These are phyloP conservation scores for Branchellion lobata DNA, from an alignment of 2,888 invertebrate species.

Conservation along the genomic window DNA sequence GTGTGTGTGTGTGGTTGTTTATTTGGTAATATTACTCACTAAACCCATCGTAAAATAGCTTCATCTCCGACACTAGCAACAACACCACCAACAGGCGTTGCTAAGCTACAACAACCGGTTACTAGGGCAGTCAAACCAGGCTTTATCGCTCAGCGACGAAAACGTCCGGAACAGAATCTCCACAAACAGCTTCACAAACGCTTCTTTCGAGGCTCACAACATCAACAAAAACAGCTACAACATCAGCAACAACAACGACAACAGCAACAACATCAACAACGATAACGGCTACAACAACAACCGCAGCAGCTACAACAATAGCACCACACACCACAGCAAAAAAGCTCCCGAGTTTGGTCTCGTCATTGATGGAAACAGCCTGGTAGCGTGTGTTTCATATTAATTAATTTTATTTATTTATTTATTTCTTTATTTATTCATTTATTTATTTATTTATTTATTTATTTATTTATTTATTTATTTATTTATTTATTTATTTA, in stretches of 20 bases:
- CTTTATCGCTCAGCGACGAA: neutral
- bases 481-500: no score
- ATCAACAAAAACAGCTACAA: neutral
- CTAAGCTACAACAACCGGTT: neutral
- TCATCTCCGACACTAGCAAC: no score
- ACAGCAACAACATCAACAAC: conserved; percentile 5
- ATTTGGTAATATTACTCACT: no score
- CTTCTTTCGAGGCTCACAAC: neutral
- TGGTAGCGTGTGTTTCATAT: conserved; percentile 63
- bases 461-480: no score
- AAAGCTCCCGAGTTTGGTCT: conserved; percentile 72
- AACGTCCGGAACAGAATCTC: neutral
- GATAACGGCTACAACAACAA: neutral
- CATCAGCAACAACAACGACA: conserved; percentile 1
- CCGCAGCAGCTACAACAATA: neutral
- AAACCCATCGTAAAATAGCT: no score
- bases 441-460: no score
- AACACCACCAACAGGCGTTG: neutral
- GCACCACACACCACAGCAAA: neutral
- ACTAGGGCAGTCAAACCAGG: neutral
- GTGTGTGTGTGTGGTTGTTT: no score
- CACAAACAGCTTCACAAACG: neutral
- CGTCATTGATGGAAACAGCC: conserved; percentile 93
- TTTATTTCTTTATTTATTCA: neutral
- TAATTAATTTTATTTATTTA: neutral